Evolutionary conservation across 1,140 invertebrate genomes (phyloP).

Genomic region (Cyrtorhinus lividipennis): DNA sequence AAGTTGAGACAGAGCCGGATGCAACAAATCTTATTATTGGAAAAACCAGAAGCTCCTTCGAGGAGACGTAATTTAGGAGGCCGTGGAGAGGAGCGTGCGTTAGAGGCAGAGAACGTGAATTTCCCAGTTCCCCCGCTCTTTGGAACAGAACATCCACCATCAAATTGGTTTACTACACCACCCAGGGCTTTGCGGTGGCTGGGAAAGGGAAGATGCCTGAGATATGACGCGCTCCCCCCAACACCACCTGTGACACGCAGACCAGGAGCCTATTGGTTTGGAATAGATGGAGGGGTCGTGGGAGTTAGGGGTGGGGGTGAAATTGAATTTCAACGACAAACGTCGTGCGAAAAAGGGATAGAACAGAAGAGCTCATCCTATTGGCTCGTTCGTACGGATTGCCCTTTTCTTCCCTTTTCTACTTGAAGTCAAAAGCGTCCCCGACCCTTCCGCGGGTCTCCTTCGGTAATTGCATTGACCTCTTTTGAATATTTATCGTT

Average conservation of each 20-base stretch:
- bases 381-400: neutral
- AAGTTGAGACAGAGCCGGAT: too few relatives aligned
- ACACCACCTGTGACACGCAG: neutral
- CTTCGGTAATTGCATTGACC: conserved; percentile 4
- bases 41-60: too few relatives aligned
- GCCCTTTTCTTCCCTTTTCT: neutral
- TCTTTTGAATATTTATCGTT: conserved; percentile 9
- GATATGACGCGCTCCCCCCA: neutral
- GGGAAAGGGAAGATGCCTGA: neutral
- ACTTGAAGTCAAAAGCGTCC: neutral
- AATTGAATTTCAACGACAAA: neutral
- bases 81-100: too few relatives aligned
- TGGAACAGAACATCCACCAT: too few relatives aligned
- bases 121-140: too few relatives aligned
- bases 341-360: neutral
- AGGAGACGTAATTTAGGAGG: too few relatives aligned
- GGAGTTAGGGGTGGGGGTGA: too few relatives aligned
- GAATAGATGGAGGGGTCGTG: too few relatives aligned
- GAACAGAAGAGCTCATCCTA: neutral
- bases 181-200: too few relatives aligned
- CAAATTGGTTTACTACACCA: neutral
- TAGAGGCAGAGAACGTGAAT: too few relatives aligned
- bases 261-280: neutral
- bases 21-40: too few relatives aligned
- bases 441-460: neutral